Evolutionary conservation across 1,140 invertebrate genomes (phyloP).

Genomic region (Andricus grossulariae): DNA sequence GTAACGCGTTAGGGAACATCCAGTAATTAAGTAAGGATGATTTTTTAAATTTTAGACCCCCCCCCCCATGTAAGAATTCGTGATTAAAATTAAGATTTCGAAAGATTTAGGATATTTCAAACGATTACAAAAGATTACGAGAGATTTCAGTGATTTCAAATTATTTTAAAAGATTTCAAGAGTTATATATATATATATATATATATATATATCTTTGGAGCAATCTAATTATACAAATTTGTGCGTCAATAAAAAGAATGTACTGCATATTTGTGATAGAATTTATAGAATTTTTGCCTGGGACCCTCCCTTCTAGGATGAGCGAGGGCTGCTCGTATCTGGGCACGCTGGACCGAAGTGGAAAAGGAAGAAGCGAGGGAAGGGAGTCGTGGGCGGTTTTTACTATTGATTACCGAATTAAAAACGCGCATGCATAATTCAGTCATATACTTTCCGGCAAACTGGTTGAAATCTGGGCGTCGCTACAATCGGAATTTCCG

Average conservation of each 20-base stretch:
- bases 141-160: too few species aligned
- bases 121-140: too few species aligned
- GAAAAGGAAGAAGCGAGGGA: conserved; percentile 49
- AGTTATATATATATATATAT: too few species aligned
- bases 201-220: too few species aligned
- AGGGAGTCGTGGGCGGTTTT: conserved; percentile 60
- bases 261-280: background rate
- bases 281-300: conserved; percentile 32
- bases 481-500: conserved; percentile 37
- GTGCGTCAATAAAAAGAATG: background rate
- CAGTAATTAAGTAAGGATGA: too few species aligned
- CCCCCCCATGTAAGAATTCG: too few species aligned
- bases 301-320: conserved; percentile 59
- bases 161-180: too few species aligned
- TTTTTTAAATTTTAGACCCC: too few species aligned
- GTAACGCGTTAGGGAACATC: too few species aligned
- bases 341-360: conserved; percentile 46
- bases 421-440: conserved; percentile 73
- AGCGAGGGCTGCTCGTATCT: conserved; percentile 52
- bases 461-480: conserved; percentile 39
- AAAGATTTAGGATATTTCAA: too few species aligned
- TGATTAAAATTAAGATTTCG: too few species aligned
- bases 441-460: conserved; percentile 37
- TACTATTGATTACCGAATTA: conserved; percentile 73
- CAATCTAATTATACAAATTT: too few species aligned